A percentile compares a stretch with the other conserved stretches of the same genome.
These are phyloP conservation scores for Drosophila arawakana DNA, from an alignment of 1,140 invertebrate species.

Conservation along the genomic window DNA sequence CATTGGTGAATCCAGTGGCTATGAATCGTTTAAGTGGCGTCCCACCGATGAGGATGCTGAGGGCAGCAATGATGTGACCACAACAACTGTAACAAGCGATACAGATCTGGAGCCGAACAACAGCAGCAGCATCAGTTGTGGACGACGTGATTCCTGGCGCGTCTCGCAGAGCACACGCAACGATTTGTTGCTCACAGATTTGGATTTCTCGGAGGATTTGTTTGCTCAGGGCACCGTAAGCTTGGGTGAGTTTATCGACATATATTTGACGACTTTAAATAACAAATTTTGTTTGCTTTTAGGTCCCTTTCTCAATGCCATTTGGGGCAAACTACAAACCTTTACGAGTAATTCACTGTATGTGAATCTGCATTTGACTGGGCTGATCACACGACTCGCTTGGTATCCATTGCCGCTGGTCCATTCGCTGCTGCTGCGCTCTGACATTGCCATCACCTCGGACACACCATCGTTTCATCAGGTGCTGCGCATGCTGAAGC, in stretches of 20 bases:
- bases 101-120: conserved; percentile 61
- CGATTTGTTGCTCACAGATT: conserved; percentile 76
- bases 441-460: conserved; percentile 94
- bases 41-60: conserved; percentile 85
- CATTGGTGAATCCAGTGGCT: conserved; percentile 92
- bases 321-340: conserved; percentile 93
- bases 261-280: not conserved
- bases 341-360: conserved; percentile 94
- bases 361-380: conserved; percentile 95
- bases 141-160: conserved; percentile 80
- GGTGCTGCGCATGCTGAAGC: conserved; percentile 93
- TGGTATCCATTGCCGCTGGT: conserved; percentile 95
- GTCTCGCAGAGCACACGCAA: conserved; percentile 79
- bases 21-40: conserved; percentile 91
- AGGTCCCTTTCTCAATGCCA: conserved; percentile 93
- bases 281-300: not conserved
- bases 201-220: conserved; percentile 85
- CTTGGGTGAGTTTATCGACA: conserved; percentile 67
- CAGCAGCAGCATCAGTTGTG: conserved; percentile 45
- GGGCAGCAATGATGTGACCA: conserved; percentile 38
- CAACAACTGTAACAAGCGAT: conserved; percentile 28
- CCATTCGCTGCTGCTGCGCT: conserved; percentile 94
- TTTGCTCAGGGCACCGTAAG: conserved; percentile 84
- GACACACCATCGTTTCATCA: conserved; percentile 96
- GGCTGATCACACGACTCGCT: conserved; percentile 93